Base-by-base conservation (phyloP, 2,888 invertebrate species). In the Morpho deidamia region DNA sequence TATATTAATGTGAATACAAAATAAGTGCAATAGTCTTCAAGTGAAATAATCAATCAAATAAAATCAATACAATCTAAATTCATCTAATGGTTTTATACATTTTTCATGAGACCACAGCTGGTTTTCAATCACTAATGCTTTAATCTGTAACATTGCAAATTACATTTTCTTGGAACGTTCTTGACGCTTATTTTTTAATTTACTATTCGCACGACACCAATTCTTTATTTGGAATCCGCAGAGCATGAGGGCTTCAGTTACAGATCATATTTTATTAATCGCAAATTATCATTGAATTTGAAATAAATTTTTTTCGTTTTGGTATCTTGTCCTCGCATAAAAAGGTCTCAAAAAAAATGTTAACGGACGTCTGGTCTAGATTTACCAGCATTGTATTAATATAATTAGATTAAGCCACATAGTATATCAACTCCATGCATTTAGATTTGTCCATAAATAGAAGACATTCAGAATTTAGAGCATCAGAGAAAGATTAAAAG, bases 91-190 rank as follows among this genome's bases (percentile, higher is more conserved):
- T 43, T 48, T 60, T 44, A 59, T 65, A 59, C 47, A 63, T 63
- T 59, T 63, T 61, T 59, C 61, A 62, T 61, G 51, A 61, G 55
- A 53, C 41, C 55, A 57, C 54, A 23, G 23, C 52, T 58, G 53
- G 53, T 62, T 53, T 65, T 61, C 56, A 60, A 60, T 52, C 50
- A 39, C 52, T 3, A 3, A 4, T 37, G 35, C 35, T 10, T 10
- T 10, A 8, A 37, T 10, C 8, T 10, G 10, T 10, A 37, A 8
- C 8, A 10, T 44, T 43, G 53, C 51, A 53, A 47, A 51, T 53
- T 51, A 51, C 32, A 14, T 50, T 54, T 49, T 42, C 51, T 52
- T 32, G 35, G 52, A 48, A 51, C 23, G 12, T 44, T 37, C 34
- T 44, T 43, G 45, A 51, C 50, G 58, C 51, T 47, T 48, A 51